These are phyloP conservation scores for Leptonema lineaticorne DNA, from an alignment of 1,140 invertebrate species.

Conservation along the genomic window DNA sequence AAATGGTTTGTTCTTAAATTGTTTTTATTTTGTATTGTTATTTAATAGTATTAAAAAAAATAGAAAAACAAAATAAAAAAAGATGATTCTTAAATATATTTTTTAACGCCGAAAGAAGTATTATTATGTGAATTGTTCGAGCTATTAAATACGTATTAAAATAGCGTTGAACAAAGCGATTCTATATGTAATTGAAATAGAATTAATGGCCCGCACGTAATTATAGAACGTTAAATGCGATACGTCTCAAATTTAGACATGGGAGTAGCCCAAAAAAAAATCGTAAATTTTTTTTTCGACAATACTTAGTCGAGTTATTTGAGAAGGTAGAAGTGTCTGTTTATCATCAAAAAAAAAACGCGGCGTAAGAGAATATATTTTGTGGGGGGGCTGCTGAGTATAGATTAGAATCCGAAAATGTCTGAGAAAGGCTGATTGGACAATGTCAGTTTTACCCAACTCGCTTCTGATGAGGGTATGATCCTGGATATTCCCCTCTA, in stretches of 20 bases:
- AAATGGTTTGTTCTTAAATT: no score
- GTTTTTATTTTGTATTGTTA: no score
- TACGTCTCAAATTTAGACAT: not conserved
- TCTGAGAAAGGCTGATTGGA: slow-evolving; percentile 25
- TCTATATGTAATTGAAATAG: not conserved
- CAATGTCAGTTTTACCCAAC: slow-evolving; percentile 26
- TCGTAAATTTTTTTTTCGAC: not conserved
- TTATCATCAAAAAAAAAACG: slow-evolving; percentile 33
- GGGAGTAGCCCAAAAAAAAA: slow-evolving; percentile 3
- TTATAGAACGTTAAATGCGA: not conserved
- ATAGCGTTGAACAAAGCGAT: not conserved
- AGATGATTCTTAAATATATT: no score
- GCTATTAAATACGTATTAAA: not conserved
- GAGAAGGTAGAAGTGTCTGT: slow-evolving; percentile 22
- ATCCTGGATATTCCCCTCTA: slow-evolving; percentile 2
- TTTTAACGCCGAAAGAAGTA: no score
- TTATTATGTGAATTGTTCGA: no score
- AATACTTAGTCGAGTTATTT: not conserved
- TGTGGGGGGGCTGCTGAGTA: not conserved
- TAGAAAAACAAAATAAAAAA: no score
- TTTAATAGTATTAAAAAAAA: no score
- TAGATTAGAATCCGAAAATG: slow-evolving; percentile 33
- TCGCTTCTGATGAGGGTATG: slow-evolving; percentile 26
- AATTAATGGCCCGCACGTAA: slow-evolving; percentile 9
- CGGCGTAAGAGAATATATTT: no score